Percentiles rank a stretch among this genome's conserved stretches.
Conservation (phyloP, 1,140 invertebrate genomes). For the Trinorchestia longiramus region DNA sequence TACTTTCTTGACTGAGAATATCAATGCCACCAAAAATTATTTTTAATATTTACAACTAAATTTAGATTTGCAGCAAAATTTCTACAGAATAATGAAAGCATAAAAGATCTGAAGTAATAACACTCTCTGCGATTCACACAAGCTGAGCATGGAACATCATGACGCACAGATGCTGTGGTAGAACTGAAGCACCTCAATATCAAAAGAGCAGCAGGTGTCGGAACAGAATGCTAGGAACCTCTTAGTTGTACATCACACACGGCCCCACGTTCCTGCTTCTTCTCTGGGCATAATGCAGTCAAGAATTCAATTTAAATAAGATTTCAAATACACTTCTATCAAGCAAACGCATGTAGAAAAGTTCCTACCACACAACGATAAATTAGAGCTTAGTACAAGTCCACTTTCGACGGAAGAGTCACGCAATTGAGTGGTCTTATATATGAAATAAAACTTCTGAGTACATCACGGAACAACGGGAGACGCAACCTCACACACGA, state of each 20-base stretch:
- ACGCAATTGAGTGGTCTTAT: too few relatives aligned
- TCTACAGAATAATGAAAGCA: neutral
- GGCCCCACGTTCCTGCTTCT: neutral
- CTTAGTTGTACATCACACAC: neutral
- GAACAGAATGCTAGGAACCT: neutral
- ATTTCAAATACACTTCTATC: neutral
- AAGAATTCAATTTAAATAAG: neutral
- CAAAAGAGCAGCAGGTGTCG: neutral
- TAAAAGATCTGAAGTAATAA: neutral
- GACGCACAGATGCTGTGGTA: neutral
- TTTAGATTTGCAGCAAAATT: neutral
- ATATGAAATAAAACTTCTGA: neutral
- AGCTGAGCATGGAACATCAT: neutral
- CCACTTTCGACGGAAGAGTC: too few relatives aligned
- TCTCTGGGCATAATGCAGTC: neutral
- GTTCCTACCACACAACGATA: too few relatives aligned
- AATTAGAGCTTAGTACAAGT: too few relatives aligned
- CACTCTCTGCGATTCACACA: neutral
- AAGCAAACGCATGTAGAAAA: neutral
- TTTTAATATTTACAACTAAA: neutral
- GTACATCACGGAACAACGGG: neutral
- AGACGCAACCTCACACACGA: neutral
- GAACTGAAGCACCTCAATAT: neutral
- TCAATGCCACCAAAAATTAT: neutral
- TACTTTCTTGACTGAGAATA: neutral